Base-by-base conservation (phyloP, 2,888 invertebrate species). In the Phasia obesa region DNA sequence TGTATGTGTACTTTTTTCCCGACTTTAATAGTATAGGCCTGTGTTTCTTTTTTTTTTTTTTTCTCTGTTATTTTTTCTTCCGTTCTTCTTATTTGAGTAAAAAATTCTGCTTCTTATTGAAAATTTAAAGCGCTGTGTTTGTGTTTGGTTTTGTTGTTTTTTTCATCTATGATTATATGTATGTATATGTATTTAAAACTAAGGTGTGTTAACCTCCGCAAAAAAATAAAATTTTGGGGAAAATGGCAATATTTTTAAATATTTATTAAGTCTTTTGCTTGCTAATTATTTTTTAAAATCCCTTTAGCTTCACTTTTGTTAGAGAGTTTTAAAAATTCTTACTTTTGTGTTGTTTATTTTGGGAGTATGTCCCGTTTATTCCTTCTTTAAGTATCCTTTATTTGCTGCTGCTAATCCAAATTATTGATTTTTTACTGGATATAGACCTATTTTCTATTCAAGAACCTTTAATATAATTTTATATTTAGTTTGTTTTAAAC, bases 381-480 rank as follows among this genome's bases (percentile, higher is more conserved):
- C 79, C 79, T 74, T 75, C 53, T 76, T 71, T 31, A 75, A 71
- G 71, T 79, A 83, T 83, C 83, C 83, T 83, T 55, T 65, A 62
- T 59, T 83, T 78, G 78, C 79, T 80, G 84, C 88, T 86, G 87
- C 88, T 89, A 89, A 89, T 90, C 90, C 90, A 86, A 88, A 85
- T 88, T 89, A 89, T 89, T 88, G 90, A 89, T 89, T 89, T 90
- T 83, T 70, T 74, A 7, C 69, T 55, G 55, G 53, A 44, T 60
- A 67, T 25, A 47, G 17, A 17, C 35, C 53, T 55, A n/a, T 44
- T 35, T 62, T 11, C 15, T 38, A 6, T 11, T 11, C 11, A 2
- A 31, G n/a, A 31, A 11, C 15, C 15, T 11, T 57, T 42, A 31
- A 35, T 15, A 60, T 53, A 11, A 7, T 44, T 67, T 47, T 42